Evolutionary conservation across 1,140 invertebrate genomes (phyloP).

Genomic region (Spodoptera litura): DNA sequence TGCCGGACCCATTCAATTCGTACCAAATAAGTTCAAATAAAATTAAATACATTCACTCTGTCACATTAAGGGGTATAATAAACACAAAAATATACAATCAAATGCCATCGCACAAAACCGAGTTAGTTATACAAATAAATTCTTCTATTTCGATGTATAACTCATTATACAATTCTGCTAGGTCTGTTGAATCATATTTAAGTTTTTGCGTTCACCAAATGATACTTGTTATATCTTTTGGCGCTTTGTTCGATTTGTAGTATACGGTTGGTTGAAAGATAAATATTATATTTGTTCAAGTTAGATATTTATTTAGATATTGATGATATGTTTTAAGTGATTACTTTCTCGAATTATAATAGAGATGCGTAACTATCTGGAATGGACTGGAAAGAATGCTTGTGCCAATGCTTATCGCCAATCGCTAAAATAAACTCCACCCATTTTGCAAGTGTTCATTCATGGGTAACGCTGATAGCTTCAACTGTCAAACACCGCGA

Average conservation of each 20-base stretch:
- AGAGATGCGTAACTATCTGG: too few relatives aligned
- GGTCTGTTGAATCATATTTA: slow-evolving; percentile 62
- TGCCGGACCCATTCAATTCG: slow-evolving; percentile 22
- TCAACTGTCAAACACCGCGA: too few relatives aligned
- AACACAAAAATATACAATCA: slow-evolving; percentile 43
- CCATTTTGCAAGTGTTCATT: too few relatives aligned
- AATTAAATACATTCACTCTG: slow-evolving; percentile 66
- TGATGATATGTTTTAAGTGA: too few relatives aligned
- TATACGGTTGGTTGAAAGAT: slow-evolving; percentile 45
- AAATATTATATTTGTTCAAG: not conserved
- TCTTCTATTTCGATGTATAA: slow-evolving; percentile 55
- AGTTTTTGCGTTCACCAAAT: slow-evolving; percentile 59
- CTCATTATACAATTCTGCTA: slow-evolving; percentile 61
- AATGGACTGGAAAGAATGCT: too few relatives aligned
- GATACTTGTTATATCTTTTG: slow-evolving; percentile 55
- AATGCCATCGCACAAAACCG: slow-evolving; percentile 35
- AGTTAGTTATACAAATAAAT: slow-evolving; percentile 58
- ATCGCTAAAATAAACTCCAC: too few relatives aligned
- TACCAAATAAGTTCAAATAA: slow-evolving; percentile 38
- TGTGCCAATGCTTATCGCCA: too few relatives aligned
- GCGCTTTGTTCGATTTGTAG: slow-evolving; percentile 29
- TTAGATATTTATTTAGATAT: not conserved
- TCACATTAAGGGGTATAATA: slow-evolving; percentile 69
- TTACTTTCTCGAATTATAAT: too few relatives aligned
- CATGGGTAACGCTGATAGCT: too few relatives aligned